A percentile compares a stretch with the other conserved stretches of the same genome.
Evolutionary conservation across 2,797 vertebrate genomes (phyloP).

Genomic region (Carapus acus): DNA sequence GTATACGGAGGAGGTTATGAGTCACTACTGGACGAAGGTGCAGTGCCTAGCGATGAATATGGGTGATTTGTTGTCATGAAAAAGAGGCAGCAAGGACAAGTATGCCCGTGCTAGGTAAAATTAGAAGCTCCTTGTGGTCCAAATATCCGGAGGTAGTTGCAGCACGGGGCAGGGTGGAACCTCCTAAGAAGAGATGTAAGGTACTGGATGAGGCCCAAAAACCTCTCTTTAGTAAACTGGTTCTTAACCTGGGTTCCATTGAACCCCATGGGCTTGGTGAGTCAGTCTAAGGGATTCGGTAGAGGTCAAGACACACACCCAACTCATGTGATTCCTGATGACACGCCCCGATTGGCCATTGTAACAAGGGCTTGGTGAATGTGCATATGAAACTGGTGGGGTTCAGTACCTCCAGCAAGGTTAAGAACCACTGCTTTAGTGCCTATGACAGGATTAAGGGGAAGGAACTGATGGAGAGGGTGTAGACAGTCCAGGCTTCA

Average conservation of each 20-base stretch:
- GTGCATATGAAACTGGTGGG: no score
- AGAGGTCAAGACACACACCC: no score
- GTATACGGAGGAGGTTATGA: not conserved
- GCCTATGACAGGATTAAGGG: constrained; percentile 1
- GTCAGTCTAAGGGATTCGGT: no score
- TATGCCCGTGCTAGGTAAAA: not conserved
- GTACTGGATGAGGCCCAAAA: constrained; percentile 4
- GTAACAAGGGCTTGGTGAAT: no score
- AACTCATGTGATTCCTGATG: no score
- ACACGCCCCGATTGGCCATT: no score
- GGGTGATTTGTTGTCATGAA: not conserved
- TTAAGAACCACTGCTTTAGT: no score
- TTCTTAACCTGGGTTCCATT: no score
- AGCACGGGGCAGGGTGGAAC: not conserved
- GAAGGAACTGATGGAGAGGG: constrained; percentile 2
- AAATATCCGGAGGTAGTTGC: no score
- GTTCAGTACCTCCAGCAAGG: no score
- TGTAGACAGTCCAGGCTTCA: not conserved
- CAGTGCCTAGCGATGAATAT: not conserved
- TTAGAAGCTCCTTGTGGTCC: not conserved
- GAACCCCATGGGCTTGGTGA: no score
- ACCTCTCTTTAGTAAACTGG: not conserved
- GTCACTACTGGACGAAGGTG: not conserved
- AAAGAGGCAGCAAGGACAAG: not conserved
- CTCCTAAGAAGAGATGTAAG: not conserved